Evolutionary conservation across 2,888 invertebrate species (phyloP), one percentile per base, ranked within the genome.

Genomic region (Hyposoter didymator): DNA sequence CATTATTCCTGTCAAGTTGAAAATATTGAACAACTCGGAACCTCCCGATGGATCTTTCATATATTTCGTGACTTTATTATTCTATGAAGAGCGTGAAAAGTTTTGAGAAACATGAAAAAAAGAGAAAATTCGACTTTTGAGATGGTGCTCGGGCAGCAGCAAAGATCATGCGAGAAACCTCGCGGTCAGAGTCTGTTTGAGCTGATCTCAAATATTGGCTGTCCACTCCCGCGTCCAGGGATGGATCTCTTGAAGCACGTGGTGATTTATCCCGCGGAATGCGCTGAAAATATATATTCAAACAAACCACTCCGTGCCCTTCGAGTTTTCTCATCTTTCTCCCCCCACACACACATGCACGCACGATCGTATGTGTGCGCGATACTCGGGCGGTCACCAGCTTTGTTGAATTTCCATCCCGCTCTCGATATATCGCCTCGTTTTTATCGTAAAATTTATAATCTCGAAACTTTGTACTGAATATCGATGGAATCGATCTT

Each of bases 241-340:
- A 88, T 88, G 88, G 88, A 88, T 88, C 90, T 35, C 22, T 47
- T 49, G 28, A 43, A 39, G 64, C n/a, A 55, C 17, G 55, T 28
- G 19, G 59, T 69, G 55, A 78, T 70, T 59, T 91, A 90, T 86
- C 88, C 86, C 83, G 89, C 83, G 89, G 89, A 90, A 90, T 90
- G 88, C 90, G 89, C 87, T 91, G 90, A 89, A 91, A 91, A 91
- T 91, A 92, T 91, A 92, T 91, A 90, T 91, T 91, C 89, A 90
- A 89, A 91, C 89, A 90, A 90, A 90, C 87, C 88, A 87, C 85
- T 87, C 84, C 87, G 19, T 80, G 17, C 59, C 62, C 17, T 66
- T 87, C 85, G 84, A 80, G 83, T 79, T 87, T 84, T 84, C 78
- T 81, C 84, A 17, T 62, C 32, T 35, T 28, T 2, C 39, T 45